Evolutionary conservation across 1,140 invertebrate species (phyloP), one percentile per base, ranked within the genome.

Genomic region (Heterodera carotae): DNA sequence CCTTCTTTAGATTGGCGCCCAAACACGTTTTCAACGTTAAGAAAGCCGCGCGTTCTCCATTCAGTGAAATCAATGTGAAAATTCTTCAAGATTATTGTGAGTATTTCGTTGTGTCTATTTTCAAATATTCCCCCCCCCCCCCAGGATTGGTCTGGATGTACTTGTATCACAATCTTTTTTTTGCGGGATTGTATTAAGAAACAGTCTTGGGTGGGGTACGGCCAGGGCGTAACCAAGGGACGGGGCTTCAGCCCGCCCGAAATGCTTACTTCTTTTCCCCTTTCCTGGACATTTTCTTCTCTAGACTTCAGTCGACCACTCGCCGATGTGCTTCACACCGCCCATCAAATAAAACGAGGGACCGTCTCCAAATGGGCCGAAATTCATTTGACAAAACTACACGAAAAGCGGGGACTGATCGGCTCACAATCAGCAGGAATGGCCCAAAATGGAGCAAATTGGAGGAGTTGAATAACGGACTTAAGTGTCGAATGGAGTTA

Each of bases 1-100:
- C n/a, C n/a, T n/a, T n/a, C 77, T 82, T 77, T 31, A 77, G 83
- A 68, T 62, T 84, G 36, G 76, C 82, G 12, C 82, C 81, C 2
- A 83, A 77, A 64, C 67, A 60, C 0, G 22, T 79, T 81, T 83
- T 83, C 36, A 84, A 84, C 64, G 34, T 86, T 6, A 39, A 80
- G n/a, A 86, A 86, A 73, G 43, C 82, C 22, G 82, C 84, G 1
- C 80, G 83, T 12, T 67, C 75, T 22, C 84, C 84, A 2, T 73
- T 69, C 39, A 71, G 56, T 22, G 31, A 68, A 22, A 66, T 84
- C 64, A 79, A 84, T 62, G 68, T 27, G 1, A 82, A 76, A 33
- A 60, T 77, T 27, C 59, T 84, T 6, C 36, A 64, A 29, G 69
- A 77, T 27, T 82, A 79, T 39, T 82, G 81, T 82, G 39, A 76